phyloP scores from a whole-genome alignment of 2,797 vertebrate species.

The Pteropus rufus region DNA sequence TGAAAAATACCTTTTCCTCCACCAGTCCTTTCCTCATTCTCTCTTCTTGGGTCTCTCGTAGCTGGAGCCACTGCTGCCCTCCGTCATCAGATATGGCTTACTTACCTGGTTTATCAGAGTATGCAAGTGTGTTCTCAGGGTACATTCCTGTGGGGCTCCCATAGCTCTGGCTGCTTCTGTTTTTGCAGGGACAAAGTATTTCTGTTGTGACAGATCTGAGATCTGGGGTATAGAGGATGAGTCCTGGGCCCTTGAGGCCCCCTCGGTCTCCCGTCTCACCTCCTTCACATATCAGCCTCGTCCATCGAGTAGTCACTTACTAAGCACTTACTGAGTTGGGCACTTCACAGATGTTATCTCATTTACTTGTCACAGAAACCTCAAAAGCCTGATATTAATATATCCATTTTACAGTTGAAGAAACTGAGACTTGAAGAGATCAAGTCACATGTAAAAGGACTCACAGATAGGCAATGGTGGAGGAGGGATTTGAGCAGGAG shows the following conservation, averaged over 20 bases:
- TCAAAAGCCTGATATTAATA: not conserved
- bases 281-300: not conserved
- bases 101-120: not conserved
- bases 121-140: fast-evolving
- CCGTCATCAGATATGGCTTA: not conserved
- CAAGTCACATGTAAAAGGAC: not conserved
- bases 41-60: not conserved
- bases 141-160: not conserved
- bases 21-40: not conserved
- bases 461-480: not conserved
- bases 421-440: not conserved
- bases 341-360: not conserved
- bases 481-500: not conserved
- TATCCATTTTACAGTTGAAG: not conserved
- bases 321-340: not conserved
- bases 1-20: not conserved
- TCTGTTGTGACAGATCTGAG: not conserved
- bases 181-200: not conserved
- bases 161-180: not conserved
- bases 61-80: not conserved
- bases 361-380: not conserved
- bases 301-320: not conserved
- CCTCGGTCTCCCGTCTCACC: not conserved
- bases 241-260: not conserved
- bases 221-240: not conserved